Conservation (phyloP, 2,888 invertebrate species). For the Drosophila nr. medialis region DNA sequence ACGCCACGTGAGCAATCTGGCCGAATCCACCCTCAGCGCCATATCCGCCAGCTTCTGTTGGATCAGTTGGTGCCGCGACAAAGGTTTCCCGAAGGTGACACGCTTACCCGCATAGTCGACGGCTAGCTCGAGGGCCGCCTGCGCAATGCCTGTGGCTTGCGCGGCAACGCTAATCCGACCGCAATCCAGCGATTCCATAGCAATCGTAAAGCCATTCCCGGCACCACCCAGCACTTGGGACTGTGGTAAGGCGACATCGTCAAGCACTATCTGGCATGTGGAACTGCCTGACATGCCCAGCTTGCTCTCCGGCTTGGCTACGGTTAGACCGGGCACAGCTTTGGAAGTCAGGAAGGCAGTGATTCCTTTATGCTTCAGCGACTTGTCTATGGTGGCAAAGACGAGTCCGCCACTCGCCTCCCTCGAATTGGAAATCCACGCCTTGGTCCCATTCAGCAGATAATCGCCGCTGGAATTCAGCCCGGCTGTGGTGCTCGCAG, state of each 20-base stretch:
- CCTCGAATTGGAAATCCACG: conserved; percentile 96
- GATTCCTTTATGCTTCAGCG: conserved; percentile 89
- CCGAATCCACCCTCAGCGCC: conserved; percentile 91
- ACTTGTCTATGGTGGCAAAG: conserved; percentile 95
- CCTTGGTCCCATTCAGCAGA: conserved; percentile 93
- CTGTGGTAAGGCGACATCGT: conserved; percentile 92
- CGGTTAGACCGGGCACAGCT: conserved; percentile 90
- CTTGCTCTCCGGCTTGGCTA: conserved; percentile 97
- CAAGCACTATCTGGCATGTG: conserved; percentile 95
- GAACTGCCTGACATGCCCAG: conserved; percentile 92
- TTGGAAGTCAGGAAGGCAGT: conserved; percentile 95
- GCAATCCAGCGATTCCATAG: conserved; percentile 95
- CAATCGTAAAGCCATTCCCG: conserved; percentile 97
- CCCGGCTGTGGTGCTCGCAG: conserved; percentile 94
- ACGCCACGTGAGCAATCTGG: conserved; percentile 94
- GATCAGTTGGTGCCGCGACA: conserved; percentile 93
- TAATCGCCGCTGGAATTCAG: conserved; percentile 87
- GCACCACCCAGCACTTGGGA: conserved; percentile 92
- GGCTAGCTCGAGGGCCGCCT: conserved; percentile 96
- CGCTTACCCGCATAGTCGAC: conserved; percentile 95
- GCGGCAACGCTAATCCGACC: conserved; percentile 96
- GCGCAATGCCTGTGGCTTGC: conserved; percentile 96
- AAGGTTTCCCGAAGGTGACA: conserved; percentile 93
- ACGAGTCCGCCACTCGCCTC: conserved; percentile 93
- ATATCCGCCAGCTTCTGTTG: conserved; percentile 97